These are phyloP conservation scores for Eulemur macaco DNA, from an alignment of 2,113 vertebrate species.

Conservation along the genomic window DNA sequence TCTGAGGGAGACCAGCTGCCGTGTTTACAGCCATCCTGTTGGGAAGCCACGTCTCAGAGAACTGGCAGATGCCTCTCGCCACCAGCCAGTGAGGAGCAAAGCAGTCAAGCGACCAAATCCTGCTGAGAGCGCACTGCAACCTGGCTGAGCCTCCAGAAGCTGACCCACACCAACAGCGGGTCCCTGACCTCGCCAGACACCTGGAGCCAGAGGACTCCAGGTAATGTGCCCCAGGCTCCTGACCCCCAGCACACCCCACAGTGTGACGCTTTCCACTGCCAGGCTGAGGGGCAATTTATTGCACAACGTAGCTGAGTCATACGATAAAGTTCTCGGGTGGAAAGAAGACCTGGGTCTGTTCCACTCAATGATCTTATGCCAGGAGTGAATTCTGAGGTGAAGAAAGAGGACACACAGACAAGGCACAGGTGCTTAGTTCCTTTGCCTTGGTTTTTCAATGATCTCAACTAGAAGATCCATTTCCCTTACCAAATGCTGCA, in stretches of 20 bases:
- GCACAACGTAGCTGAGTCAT: background rate
- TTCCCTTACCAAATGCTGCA: background rate
- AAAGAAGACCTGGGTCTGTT: background rate
- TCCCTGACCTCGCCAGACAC: too few species aligned
- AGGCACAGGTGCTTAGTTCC: background rate
- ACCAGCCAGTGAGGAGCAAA: background rate
- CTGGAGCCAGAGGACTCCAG: background rate
- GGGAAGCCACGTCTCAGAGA: too few species aligned
- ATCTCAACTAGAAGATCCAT: background rate
- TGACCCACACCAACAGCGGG: too few species aligned
- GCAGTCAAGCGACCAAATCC: background rate
- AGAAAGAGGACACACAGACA: background rate
- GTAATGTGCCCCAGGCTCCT: background rate
- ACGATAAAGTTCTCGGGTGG: background rate
- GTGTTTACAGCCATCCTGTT: background rate
- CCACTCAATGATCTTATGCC: background rate
- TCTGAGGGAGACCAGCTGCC: too few species aligned
- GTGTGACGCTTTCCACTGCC: background rate
- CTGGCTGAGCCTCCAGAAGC: background rate
- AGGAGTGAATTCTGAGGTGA: background rate
- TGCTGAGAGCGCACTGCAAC: background rate
- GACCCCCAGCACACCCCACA: background rate
- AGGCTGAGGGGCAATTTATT: background rate
- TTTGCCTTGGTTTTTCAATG: background rate
- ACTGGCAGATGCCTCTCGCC: background rate